phyloP scores from a whole-genome alignment of 1,140 invertebrate genomes.

The Lepidurus apus region DNA sequence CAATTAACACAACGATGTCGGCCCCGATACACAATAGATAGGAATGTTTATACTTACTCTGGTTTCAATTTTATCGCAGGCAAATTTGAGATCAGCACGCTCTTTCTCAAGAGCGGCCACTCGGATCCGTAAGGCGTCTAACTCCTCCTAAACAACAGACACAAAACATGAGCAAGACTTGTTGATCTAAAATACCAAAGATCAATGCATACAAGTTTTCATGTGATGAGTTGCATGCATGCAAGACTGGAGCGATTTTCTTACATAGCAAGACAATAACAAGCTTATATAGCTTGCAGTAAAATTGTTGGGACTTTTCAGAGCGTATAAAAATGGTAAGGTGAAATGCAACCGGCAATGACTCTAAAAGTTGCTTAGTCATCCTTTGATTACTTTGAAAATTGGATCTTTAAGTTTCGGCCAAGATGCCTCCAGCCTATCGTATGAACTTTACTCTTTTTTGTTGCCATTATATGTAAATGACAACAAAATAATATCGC shows the following conservation, averaged over 20 bases:
- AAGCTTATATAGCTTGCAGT: neutral
- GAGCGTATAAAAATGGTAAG: neutral
- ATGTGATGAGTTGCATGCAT: neutral
- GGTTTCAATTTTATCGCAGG: conserved; percentile 80
- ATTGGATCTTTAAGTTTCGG: neutral
- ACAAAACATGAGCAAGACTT: conserved; percentile 39
- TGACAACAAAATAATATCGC: neutral
- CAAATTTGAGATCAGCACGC: conserved; percentile 72
- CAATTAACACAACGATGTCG: no score
- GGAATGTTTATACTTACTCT: conserved; percentile 63
- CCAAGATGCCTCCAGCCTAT: neutral
- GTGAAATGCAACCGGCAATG: conserved; percentile 24
- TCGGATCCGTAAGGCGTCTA: conserved; percentile 72
- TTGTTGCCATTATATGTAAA: no score
- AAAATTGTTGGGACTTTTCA: neutral
- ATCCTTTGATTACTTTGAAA: conserved; percentile 12
- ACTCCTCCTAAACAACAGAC: conserved; percentile 62
- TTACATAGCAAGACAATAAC: no score
- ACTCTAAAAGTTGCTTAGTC: neutral
- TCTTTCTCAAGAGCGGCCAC: conserved; percentile 82
- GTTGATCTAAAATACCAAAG: neutral
- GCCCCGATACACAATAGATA: no score
- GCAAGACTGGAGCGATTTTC: neutral
- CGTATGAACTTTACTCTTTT: no score
- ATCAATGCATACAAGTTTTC: no score